phyloP scores from a whole-genome alignment of 2,113 vertebrate species.

The Calyptomena viridis region DNA sequence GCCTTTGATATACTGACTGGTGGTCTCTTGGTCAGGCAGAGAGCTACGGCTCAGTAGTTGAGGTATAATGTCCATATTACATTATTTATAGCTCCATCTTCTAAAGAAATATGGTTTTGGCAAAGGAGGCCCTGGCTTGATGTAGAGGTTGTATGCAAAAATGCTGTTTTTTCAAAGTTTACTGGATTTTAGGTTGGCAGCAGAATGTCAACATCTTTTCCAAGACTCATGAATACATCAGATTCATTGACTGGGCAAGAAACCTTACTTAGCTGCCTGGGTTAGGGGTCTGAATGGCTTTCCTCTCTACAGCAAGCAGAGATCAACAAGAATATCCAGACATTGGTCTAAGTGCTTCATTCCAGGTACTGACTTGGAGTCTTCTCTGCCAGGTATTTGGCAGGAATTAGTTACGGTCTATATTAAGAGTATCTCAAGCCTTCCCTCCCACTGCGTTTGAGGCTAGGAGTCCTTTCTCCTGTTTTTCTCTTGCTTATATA shows the following conservation, averaged over 20 bases:
- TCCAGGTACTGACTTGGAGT: neutral
- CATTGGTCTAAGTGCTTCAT: neutral
- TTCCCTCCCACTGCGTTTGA: neutral
- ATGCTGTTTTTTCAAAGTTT: neutral
- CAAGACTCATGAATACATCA: neutral
- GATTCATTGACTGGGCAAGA: neutral
- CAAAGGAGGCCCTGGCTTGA: neutral
- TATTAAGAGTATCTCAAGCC: neutral
- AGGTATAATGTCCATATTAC: neutral
- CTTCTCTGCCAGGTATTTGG: neutral
- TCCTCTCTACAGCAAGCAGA: neutral
- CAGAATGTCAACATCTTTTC: neutral
- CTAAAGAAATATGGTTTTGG: neutral
- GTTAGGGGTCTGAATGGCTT: neutral
- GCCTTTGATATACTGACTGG: neutral
- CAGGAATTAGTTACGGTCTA: neutral
- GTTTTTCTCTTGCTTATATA: neutral
- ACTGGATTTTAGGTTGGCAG: neutral
- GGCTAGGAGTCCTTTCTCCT: neutral
- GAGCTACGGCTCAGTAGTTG: neutral
- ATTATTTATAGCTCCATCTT: neutral
- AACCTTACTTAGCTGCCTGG: neutral
- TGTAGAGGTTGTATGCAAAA: neutral
- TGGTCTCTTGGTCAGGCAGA: neutral
- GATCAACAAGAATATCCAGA: neutral